Evolutionary conservation across 2,797 vertebrate species (phyloP).

Genomic region (Aselliscus stoliczkanus): DNA sequence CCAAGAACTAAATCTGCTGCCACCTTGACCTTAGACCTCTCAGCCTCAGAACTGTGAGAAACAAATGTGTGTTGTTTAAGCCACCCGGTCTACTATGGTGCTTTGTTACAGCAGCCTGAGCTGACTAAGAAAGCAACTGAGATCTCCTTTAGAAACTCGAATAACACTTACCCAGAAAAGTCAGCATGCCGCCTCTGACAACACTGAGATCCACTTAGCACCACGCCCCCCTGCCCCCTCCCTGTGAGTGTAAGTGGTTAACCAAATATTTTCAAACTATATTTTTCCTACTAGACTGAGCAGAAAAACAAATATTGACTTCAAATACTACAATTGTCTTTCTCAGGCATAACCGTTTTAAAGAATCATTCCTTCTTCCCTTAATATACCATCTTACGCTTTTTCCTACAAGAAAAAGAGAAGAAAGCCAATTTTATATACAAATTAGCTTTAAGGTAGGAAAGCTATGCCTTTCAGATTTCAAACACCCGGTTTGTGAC

Average conservation of each 20-base stretch:
- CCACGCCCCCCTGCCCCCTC: not conserved
- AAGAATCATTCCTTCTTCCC: not conserved
- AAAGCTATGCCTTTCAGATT: not conserved
- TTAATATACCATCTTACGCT: not conserved
- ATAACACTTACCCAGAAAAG: not conserved
- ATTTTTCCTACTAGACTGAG: not conserved
- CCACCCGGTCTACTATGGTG: not conserved
- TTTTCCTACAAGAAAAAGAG: not conserved
- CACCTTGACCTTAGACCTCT: not conserved
- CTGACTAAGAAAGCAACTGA: slow-evolving; percentile 12
- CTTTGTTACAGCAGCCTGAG: not conserved
- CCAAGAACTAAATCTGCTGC: not conserved
- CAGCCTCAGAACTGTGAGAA: not conserved
- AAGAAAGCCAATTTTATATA: not conserved
- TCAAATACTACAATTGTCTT: not conserved
- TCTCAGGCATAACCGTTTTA: not conserved
- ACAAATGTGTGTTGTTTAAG: not conserved
- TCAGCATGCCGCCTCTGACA: not conserved
- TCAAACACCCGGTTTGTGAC: not conserved
- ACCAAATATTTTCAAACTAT: not conserved
- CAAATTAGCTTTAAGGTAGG: not conserved
- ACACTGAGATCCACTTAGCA: not conserved
- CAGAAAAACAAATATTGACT: slow-evolving; percentile 1
- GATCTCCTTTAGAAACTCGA: not conserved
- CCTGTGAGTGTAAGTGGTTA: not conserved